A percentile compares a stretch with the other conserved stretches of the same genome.
Conservation (phyloP, 1,140 invertebrate species). For the Drosophila nasuta region DNA sequence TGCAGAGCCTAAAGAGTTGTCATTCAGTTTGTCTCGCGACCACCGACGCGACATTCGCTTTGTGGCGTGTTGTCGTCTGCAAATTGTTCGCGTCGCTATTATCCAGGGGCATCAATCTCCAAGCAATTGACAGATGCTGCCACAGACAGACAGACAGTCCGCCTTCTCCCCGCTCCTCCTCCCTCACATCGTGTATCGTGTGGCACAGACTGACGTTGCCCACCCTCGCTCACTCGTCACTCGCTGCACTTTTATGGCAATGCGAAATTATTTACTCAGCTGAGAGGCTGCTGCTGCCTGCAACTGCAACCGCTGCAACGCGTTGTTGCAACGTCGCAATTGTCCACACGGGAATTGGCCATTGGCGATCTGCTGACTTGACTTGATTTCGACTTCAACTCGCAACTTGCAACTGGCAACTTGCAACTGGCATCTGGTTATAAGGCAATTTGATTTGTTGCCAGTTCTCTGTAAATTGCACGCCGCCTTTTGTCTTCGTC, state of each 20-base stretch:
- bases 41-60: conserved; percentile 42
- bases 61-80: conserved; percentile 76
- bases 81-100: conserved; percentile 83
- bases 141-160: conserved; percentile 7
- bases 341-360: conserved; percentile 78
- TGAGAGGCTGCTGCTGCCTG: conserved; percentile 4
- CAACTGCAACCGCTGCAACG: conserved; percentile 29
- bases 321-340: conserved; percentile 58
- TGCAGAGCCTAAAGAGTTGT: conserved; percentile 72
- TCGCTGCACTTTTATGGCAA: conserved; percentile 72
- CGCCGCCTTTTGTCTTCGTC: conserved; percentile 55
- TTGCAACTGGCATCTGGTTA: conserved; percentile 41
- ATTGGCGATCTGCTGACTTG: conserved; percentile 37
- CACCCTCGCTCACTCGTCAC: conserved; percentile 33
- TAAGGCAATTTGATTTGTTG: conserved; percentile 80
- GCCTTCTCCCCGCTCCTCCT: background rate
- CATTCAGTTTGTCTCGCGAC: conserved; percentile 68
- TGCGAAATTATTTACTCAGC: conserved; percentile 80
- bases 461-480: conserved; percentile 74
- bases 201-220: background rate
- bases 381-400: conserved; percentile 1
- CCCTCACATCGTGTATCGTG: no score
- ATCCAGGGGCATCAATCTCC: conserved; percentile 82
- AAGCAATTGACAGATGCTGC: conserved; percentile 71
- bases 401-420: background rate